Percentiles rank a stretch among this genome's conserved stretches.
Evolutionary conservation across 2,888 invertebrate genomes (phyloP).

Genomic region (Archaeoteleia sp.): DNA sequence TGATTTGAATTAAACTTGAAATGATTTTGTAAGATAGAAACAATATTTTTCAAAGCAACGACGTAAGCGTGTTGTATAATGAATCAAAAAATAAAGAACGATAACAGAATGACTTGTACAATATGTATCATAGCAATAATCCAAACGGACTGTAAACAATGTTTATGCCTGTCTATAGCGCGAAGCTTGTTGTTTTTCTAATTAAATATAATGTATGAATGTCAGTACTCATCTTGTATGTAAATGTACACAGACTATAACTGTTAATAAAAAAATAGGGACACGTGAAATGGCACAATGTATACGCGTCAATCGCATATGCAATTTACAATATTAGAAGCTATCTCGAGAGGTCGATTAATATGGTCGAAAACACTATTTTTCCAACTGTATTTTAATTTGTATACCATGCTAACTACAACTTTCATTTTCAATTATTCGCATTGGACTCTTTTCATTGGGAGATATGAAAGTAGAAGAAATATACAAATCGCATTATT

Average conservation of each 20-base stretch:
- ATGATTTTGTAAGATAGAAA: slow-evolving; percentile 8
- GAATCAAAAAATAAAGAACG: slow-evolving; percentile 29
- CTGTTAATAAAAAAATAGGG: slow-evolving; percentile 28
- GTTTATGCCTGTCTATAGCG: slow-evolving; percentile 51
- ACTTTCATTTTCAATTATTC: slow-evolving; percentile 1
- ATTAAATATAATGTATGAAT: slow-evolving; percentile 46
- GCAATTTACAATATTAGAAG: slow-evolving; percentile 24
- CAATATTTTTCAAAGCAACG: slow-evolving; percentile 30
- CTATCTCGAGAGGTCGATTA: slow-evolving; percentile 26
- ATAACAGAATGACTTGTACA: slow-evolving; percentile 43
- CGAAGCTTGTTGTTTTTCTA: slow-evolving; percentile 53
- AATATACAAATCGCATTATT: slow-evolving; percentile 17
- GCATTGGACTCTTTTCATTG: slow-evolving; percentile 4
- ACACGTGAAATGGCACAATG: slow-evolving; percentile 35
- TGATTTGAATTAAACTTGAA: slow-evolving; percentile 3
- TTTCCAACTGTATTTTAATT: no score
- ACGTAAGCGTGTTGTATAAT: slow-evolving; percentile 19
- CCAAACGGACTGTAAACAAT: slow-evolving; percentile 45
- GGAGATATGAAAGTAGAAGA: slow-evolving; percentile 5
- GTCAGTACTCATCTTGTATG: slow-evolving; percentile 48
- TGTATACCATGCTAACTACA: no score
- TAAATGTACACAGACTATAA: slow-evolving; percentile 46
- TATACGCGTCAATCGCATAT: slow-evolving; percentile 13
- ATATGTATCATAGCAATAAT: slow-evolving; percentile 54
- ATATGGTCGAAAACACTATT: slow-evolving; percentile 14